Evolutionary conservation across 2,888 invertebrate genomes (phyloP).

Genomic region (Chouioia cunea): DNA sequence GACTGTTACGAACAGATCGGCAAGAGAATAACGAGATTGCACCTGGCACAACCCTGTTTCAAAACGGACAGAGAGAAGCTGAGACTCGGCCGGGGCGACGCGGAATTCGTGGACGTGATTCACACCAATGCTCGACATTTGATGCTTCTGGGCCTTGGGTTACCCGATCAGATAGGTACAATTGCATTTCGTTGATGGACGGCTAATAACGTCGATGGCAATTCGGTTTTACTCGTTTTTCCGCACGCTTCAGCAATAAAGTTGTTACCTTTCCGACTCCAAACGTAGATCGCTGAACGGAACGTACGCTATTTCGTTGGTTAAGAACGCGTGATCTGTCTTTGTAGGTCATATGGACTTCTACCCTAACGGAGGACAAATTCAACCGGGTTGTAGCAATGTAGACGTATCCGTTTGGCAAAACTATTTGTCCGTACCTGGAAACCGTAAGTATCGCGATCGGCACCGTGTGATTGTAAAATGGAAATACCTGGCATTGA

Average conservation of each 20-base stretch:
- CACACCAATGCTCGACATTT: constrained; percentile 74
- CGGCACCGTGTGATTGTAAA: background rate
- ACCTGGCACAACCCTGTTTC: constrained; percentile 77
- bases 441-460: background rate
- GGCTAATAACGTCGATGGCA: too few relatives aligned
- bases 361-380: constrained; percentile 78
- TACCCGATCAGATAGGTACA: constrained; percentile 72
- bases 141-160: constrained; percentile 72
- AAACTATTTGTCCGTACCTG: constrained; percentile 1
- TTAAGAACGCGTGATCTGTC: too few relatives aligned
- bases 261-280: too few relatives aligned
- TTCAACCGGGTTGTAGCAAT: constrained; percentile 74
- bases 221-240: too few relatives aligned
- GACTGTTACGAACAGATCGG: too few relatives aligned
- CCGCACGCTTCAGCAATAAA: too few relatives aligned
- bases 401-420: background rate
- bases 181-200: background rate
- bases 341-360: constrained; percentile 77
- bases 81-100: constrained; percentile 72
- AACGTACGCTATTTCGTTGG: too few relatives aligned
- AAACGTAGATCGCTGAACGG: too few relatives aligned
- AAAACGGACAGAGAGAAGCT: constrained; percentile 67
- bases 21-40: constrained; percentile 70
- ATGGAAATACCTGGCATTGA: background rate
- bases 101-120: constrained; percentile 75